Evolutionary conservation across 2,888 invertebrate species (phyloP).

Genomic region (Isoperla grammatica): DNA sequence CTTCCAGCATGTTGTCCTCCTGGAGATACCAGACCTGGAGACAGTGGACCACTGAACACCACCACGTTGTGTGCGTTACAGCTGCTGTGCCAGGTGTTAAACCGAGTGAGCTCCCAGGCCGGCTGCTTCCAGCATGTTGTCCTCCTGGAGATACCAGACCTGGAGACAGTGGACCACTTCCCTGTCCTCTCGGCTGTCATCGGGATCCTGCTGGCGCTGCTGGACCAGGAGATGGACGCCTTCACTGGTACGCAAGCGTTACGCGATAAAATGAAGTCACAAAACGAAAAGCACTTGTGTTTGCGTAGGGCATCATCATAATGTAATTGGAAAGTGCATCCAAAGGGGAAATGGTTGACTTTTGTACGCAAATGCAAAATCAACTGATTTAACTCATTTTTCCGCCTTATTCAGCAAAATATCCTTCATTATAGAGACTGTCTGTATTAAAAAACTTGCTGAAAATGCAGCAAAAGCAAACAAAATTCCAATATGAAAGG

Average conservation of each 20-base stretch:
- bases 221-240: constrained; percentile 47
- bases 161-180: constrained; percentile 62
- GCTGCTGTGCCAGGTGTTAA: constrained; percentile 75
- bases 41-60: constrained; percentile 62
- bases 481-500: too few relatives aligned
- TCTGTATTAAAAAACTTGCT: too few relatives aligned
- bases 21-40: constrained; percentile 57
- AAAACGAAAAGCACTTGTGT: too few relatives aligned
- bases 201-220: constrained; percentile 56
- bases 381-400: too few relatives aligned
- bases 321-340: not conserved
- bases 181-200: constrained; percentile 60
- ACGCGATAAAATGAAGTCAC: too few relatives aligned
- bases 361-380: too few relatives aligned
- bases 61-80: too few relatives aligned
- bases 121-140: constrained; percentile 62
- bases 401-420: too few relatives aligned
- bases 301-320: too few relatives aligned
- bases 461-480: too few relatives aligned
- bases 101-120: constrained; percentile 67
- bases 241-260: constrained; percentile 30
- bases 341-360: not conserved
- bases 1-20: constrained; percentile 57
- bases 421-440: too few relatives aligned
- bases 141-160: constrained; percentile 53